Percentiles rank a stretch among this genome's conserved stretches.
phyloP scores from a whole-genome alignment of 2,888 invertebrate species.

The Lingula anatina region DNA sequence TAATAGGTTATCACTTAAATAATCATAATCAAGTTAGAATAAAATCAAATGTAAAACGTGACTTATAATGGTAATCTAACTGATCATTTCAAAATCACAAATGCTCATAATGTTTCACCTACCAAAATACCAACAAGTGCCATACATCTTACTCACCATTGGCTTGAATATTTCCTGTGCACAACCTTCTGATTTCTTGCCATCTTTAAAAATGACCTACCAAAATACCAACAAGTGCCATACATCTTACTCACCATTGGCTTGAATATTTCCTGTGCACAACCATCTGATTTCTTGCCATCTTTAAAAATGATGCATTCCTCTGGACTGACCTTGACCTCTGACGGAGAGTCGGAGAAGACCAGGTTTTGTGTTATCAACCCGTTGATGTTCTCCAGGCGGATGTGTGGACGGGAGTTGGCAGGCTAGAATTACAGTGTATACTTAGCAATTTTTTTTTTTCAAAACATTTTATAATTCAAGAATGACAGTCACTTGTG shows the following conservation, averaged over 20 bases:
- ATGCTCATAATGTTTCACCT: no score
- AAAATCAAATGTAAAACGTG: no score
- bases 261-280: conserved; percentile 2
- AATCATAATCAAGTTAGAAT: no score
- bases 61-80: no score
- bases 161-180: not conserved
- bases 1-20: no score
- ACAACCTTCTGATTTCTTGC: conserved; percentile 15
- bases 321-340: conserved; percentile 11
- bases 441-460: no score
- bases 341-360: not conserved
- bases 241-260: not conserved
- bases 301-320: conserved; percentile 22
- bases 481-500: no score
- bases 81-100: no score
- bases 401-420: not conserved
- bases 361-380: not conserved
- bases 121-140: no score
- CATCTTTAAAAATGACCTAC: conserved; percentile 21
- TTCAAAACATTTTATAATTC: no score
- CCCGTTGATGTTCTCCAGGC: not conserved
- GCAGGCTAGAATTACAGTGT: no score
- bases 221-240: no score
- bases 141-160: not conserved
- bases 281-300: conserved; percentile 15